phyloP scores from a whole-genome alignment of 2,888 invertebrate species.

The Parnassius mnemosyne region DNA sequence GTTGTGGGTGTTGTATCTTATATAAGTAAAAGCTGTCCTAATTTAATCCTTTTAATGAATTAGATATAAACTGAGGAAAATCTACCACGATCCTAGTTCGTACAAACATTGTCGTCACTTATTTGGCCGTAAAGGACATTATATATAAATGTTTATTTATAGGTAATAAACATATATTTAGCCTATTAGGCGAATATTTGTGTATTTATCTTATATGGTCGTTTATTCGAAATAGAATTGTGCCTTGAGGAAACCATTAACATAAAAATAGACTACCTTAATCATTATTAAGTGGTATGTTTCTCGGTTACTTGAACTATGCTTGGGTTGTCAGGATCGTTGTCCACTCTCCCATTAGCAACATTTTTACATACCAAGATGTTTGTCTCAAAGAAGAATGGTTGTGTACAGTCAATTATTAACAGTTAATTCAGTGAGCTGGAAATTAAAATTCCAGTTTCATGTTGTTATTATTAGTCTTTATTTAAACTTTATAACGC shows the following conservation, averaged over 20 bases:
- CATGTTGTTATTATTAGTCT: conserved; percentile 51
- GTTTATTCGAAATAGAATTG: background rate
- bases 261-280: conserved; percentile 5
- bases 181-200: too few relatives aligned
- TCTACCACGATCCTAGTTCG: conserved; percentile 2
- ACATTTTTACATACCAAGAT: conserved; percentile 72
- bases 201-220: too few relatives aligned
- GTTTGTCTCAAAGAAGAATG: conserved; percentile 61
- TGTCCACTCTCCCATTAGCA: conserved; percentile 67
- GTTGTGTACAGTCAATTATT: conserved; percentile 60
- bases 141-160: conserved; percentile 17
- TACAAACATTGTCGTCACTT: conserved; percentile 10
- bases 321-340: conserved; percentile 65
- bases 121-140: conserved; percentile 14
- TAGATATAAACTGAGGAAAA: conserved; percentile 14
- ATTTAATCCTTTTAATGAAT: conserved; percentile 15
- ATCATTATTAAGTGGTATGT: conserved; percentile 7
- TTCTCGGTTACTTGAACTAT: conserved; percentile 50
- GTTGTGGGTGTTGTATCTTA: background rate
- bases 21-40: conserved; percentile 6
- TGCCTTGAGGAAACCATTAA: conserved; percentile 4
- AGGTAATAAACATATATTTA: too few relatives aligned
- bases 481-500: background rate
- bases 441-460: conserved; percentile 65
- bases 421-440: conserved; percentile 71